Conservation (phyloP, 37 sponge, comb jelly and placozoan genomes). For the Dysidea cf. avara region DNA sequence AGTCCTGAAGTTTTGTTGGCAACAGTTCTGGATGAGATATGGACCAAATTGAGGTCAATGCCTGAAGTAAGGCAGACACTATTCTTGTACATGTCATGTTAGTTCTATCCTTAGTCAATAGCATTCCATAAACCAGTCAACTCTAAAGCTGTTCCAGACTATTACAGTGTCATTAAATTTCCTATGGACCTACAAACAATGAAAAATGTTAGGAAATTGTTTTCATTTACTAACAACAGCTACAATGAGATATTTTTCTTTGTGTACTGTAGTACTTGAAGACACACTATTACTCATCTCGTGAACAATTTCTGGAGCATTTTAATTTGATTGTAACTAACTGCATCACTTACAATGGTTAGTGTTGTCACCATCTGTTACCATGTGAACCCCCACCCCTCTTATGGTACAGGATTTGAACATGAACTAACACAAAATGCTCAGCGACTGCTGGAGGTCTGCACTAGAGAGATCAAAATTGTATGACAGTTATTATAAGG, state of each 20-base stretch:
- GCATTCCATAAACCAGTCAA: slow-evolving; percentile 91
- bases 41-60: slow-evolving; percentile 48
- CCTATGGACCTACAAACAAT: slow-evolving; percentile 99
- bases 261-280: slow-evolving; percentile 55
- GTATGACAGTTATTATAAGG: neutral
- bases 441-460: slow-evolving; percentile 60
- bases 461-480: slow-evolving; percentile 69
- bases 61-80: slow-evolving; percentile 68
- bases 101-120: slow-evolving; percentile 41
- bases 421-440: slow-evolving; percentile 71
- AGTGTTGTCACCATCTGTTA: neutral
- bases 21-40: slow-evolving; percentile 62
- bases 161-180: slow-evolving; percentile 87
- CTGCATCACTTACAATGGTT: slow-evolving; percentile 93
- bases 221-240: neutral
- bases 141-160: slow-evolving; percentile 89
- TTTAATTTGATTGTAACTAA: slow-evolving; percentile 89
- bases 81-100: too few species aligned
- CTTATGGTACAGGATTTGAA: slow-evolving; percentile 46
- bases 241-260: neutral
- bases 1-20: slow-evolving; percentile 80
- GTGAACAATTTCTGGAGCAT: slow-evolving; percentile 81
- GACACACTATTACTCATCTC: slow-evolving; percentile 64
- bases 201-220: slow-evolving; percentile 59
- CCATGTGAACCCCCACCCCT: neutral